Percentiles rank a stretch among this genome's conserved stretches.
These are phyloP conservation scores for Mystacornis crossleyi DNA, from an alignment of 2,113 vertebrate species.

Conservation along the genomic window DNA sequence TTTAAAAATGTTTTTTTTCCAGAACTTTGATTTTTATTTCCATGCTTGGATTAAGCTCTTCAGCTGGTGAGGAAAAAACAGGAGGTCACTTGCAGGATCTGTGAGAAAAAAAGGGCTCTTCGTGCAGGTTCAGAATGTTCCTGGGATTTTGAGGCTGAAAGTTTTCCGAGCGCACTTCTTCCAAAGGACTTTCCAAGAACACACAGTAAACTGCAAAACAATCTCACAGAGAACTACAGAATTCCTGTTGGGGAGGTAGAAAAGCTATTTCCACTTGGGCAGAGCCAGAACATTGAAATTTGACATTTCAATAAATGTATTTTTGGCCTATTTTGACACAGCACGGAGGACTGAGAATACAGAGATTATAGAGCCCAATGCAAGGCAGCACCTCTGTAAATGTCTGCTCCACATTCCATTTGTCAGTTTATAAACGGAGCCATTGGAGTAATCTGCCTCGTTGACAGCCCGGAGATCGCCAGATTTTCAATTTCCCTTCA, in stretches of 20 bases:
- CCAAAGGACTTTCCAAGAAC: neutral
- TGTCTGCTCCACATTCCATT: neutral
- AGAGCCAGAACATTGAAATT: neutral
- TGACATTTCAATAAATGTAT: neutral
- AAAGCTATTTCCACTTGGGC: neutral
- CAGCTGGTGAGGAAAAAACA: neutral
- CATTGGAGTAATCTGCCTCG: neutral
- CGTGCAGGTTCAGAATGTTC: neutral
- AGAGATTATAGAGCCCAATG: fast-evolving
- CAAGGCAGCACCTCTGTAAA: neutral
- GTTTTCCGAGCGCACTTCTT: neutral
- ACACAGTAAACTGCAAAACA: neutral
- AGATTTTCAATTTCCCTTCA: slow-evolving; percentile 9
- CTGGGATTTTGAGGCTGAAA: neutral
- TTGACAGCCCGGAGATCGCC: neutral
- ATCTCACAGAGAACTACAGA: neutral
- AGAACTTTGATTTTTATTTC: neutral
- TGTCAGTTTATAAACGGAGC: neutral
- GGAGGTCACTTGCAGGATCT: neutral
- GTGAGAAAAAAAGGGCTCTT: neutral
- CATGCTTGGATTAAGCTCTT: neutral
- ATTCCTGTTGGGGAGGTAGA: neutral
- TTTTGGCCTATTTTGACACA: neutral
- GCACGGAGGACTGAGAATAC: fast-evolving
- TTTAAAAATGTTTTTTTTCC: neutral